Percentiles rank a stretch among this genome's conserved stretches.
Evolutionary conservation across 2,113 vertebrate genomes (phyloP).

Genomic region (Oncorhynchus gorbuscha): DNA sequence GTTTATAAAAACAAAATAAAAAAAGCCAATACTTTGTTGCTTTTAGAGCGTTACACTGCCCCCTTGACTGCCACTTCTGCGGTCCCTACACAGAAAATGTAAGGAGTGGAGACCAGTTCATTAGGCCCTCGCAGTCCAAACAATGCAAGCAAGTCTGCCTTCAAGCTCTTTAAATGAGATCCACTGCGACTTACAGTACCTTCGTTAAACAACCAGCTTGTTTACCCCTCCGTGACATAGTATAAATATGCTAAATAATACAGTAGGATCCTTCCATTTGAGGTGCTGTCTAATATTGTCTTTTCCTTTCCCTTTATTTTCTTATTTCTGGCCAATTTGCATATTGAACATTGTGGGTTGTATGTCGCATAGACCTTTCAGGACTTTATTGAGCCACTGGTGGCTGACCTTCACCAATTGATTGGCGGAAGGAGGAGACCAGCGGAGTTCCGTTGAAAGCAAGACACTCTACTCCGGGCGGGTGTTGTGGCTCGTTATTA

Average conservation of each 20-base stretch:
- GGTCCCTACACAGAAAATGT: slow-evolving; percentile 11
- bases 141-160: slow-evolving; percentile 62
- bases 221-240: slow-evolving; percentile 40
- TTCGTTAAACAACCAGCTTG: slow-evolving; percentile 54
- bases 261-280: slow-evolving; percentile 11
- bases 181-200: slow-evolving; percentile 57
- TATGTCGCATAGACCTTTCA: slow-evolving; percentile 15
- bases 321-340: not conserved
- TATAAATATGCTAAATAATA: slow-evolving; percentile 31
- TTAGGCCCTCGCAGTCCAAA: slow-evolving; percentile 69
- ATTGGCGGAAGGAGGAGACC: slow-evolving; percentile 42
- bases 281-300: slow-evolving; percentile 4
- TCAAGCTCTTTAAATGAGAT: slow-evolving; percentile 68
- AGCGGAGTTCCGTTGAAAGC: slow-evolving; percentile 17
- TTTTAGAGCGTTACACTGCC: slow-evolving; percentile 35
- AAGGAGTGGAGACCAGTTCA: slow-evolving; percentile 48
- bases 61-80: not conserved
- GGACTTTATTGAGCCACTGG: slow-evolving; percentile 30
- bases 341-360: not conserved
- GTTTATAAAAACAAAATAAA: slow-evolving; percentile 2
- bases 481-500: slow-evolving; percentile 31
- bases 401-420: slow-evolving; percentile 56
- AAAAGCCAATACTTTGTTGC: slow-evolving; percentile 42
- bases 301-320: not conserved
- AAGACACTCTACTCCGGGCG: slow-evolving; percentile 13